Evolutionary conservation across 2,888 invertebrate species (phyloP).

Genomic region (Monochamus alternatus): DNA sequence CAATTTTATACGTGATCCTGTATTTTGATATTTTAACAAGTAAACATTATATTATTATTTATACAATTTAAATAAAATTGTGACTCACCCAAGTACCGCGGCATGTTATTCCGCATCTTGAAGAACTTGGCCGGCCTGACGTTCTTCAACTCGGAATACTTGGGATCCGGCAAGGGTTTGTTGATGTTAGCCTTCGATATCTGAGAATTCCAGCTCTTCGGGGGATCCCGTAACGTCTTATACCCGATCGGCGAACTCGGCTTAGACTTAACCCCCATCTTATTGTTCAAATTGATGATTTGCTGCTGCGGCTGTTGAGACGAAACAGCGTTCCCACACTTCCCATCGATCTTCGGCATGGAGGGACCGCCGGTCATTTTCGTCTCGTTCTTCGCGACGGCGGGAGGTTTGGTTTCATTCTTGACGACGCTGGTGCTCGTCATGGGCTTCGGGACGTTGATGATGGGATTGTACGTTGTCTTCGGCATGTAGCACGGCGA

Average conservation of each 20-base stretch:
- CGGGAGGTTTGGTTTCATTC: not conserved
- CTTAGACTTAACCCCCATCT: constrained; percentile 60
- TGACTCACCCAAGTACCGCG: constrained; percentile 68
- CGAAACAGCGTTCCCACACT: constrained; percentile 15
- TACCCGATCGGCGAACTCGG: constrained; percentile 71
- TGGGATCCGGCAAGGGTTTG: constrained; percentile 56
- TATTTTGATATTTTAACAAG: no score
- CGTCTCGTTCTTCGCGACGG: not conserved
- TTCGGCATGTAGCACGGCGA: constrained; percentile 66
- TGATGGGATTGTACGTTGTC: constrained; percentile 60
- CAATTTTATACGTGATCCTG: no score
- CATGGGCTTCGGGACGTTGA: constrained; percentile 63
- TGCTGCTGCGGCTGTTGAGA: constrained; percentile 23
- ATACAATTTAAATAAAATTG: constrained; percentile 17
- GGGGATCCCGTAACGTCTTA: constrained; percentile 75
- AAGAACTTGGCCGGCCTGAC: constrained; percentile 74
- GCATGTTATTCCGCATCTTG: constrained; percentile 74
- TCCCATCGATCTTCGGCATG: constrained; percentile 14
- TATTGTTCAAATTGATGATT: constrained; percentile 35
- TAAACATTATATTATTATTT: no score
- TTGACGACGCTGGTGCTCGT: constrained; percentile 47
- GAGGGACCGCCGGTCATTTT: not conserved
- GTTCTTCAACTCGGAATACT: constrained; percentile 62
- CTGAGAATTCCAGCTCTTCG: constrained; percentile 77
- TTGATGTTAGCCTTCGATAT: constrained; percentile 71